Conservation (phyloP, 2,113 vertebrate species). For the Tursiops truncatus region DNA sequence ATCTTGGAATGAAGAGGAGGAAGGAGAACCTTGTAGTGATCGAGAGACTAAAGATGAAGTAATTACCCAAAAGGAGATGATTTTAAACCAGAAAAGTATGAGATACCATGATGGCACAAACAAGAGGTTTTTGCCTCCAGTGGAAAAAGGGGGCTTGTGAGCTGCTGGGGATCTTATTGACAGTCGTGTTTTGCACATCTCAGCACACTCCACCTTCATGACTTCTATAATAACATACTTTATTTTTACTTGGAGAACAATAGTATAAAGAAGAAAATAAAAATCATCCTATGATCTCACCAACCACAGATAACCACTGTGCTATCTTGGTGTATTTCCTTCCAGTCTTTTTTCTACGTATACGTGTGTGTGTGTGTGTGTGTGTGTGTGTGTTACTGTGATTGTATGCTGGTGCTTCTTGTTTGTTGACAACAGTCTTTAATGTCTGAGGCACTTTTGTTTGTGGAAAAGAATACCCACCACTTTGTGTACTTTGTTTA, state of each 20-base stretch:
- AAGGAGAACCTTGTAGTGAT: neutral
- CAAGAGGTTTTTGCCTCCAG: neutral
- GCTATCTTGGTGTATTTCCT: neutral
- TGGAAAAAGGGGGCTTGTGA: neutral
- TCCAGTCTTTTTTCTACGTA: neutral
- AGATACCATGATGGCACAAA: neutral
- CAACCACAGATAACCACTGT: neutral
- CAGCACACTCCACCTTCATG: neutral
- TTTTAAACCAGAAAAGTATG: neutral
- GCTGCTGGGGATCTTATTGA: neutral
- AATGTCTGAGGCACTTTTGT: neutral
- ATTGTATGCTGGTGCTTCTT: neutral
- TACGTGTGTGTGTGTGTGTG: neutral
- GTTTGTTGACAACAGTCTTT: neutral
- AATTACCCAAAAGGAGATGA: neutral
- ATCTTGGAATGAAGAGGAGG: neutral
- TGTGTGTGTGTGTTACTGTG: neutral
- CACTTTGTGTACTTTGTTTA: neutral
- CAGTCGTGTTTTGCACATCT: neutral
- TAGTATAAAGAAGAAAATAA: neutral
- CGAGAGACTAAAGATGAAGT: neutral
- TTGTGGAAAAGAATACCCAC: neutral
- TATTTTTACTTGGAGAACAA: neutral
- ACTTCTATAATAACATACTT: neutral
- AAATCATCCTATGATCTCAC: neutral